phyloP scores from a whole-genome alignment of 2,113 vertebrate species.

The Hymenochirus boettgeri region DNA sequence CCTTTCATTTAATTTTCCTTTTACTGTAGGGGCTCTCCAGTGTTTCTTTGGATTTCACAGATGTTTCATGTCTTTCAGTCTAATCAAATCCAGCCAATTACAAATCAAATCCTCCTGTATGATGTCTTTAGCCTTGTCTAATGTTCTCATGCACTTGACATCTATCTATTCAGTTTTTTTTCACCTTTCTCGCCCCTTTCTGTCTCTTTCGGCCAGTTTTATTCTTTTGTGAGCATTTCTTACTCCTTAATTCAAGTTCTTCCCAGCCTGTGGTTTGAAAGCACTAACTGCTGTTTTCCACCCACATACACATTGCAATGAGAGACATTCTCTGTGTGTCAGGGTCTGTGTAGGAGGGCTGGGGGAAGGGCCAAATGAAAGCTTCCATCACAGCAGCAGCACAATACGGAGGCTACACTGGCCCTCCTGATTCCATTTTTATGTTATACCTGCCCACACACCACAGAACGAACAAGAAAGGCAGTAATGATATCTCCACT shows the following conservation, averaged over 20 bases:
- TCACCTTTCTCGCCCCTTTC: constrained; percentile 6
- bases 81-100: too few relatives aligned
- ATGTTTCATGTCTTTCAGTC: too few relatives aligned
- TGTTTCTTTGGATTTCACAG: background rate
- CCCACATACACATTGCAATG: constrained; percentile 47
- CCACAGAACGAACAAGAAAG: background rate
- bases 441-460: background rate
- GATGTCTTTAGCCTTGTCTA: background rate
- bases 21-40: background rate
- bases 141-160: background rate
- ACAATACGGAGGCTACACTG: constrained; percentile 19
- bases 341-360: constrained; percentile 48
- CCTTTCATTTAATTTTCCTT: background rate
- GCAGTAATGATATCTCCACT: background rate
- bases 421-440: constrained; percentile 4
- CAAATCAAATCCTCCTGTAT: background rate
- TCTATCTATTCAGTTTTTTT: too few relatives aligned
- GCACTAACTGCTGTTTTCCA: constrained; percentile 37
- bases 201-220: background rate
- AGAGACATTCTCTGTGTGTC: constrained; percentile 44
- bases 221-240: background rate
- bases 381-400: constrained; percentile 30
- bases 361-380: constrained; percentile 45
- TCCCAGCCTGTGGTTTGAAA: constrained; percentile 23
- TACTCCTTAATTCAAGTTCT: constrained; percentile 10